phyloP scores from a whole-genome alignment of 2,888 invertebrate species.

The Stenurella melanura region DNA sequence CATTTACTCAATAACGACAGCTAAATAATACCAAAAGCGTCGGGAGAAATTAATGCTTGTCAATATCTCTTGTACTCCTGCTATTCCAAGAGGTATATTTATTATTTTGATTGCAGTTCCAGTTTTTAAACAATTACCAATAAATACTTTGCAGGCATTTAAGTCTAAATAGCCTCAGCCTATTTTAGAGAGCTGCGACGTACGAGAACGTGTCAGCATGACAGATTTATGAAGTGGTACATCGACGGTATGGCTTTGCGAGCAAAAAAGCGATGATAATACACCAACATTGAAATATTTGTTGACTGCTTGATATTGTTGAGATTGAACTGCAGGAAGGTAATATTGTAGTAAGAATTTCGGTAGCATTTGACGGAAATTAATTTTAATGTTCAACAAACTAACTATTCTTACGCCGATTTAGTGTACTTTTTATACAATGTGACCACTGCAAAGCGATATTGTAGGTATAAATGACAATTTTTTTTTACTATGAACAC shows the following conservation, averaged over 20 bases:
- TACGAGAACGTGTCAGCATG: slow-evolving; percentile 57
- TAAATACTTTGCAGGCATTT: slow-evolving; percentile 51
- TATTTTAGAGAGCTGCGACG: slow-evolving; percentile 57
- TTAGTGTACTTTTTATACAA: too few species aligned
- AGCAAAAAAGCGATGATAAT: slow-evolving; percentile 52
- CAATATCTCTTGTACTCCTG: slow-evolving; percentile 32
- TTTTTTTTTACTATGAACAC: too few species aligned
- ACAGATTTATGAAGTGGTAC: slow-evolving; percentile 67
- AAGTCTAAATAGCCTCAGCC: slow-evolving; percentile 47
- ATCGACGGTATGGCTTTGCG: slow-evolving; percentile 52
- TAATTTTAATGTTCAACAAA: background rate
- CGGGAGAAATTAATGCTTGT: slow-evolving; percentile 35
- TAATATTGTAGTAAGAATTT: background rate
- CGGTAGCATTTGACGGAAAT: background rate
- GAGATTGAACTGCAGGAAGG: slow-evolving; percentile 11
- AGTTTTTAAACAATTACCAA: slow-evolving; percentile 53
- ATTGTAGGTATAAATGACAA: too few species aligned
- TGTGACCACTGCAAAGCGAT: too few species aligned
- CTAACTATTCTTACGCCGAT: too few species aligned
- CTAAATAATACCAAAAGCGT: slow-evolving; percentile 41
- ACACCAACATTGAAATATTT: slow-evolving; percentile 27
- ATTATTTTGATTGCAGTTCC: slow-evolving; percentile 54
- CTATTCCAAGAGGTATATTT: slow-evolving; percentile 41
- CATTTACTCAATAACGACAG: slow-evolving; percentile 37
- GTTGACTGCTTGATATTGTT: slow-evolving; percentile 18